phyloP scores from a whole-genome alignment of 2,888 invertebrate species.

The Lochmaea crataegi region DNA sequence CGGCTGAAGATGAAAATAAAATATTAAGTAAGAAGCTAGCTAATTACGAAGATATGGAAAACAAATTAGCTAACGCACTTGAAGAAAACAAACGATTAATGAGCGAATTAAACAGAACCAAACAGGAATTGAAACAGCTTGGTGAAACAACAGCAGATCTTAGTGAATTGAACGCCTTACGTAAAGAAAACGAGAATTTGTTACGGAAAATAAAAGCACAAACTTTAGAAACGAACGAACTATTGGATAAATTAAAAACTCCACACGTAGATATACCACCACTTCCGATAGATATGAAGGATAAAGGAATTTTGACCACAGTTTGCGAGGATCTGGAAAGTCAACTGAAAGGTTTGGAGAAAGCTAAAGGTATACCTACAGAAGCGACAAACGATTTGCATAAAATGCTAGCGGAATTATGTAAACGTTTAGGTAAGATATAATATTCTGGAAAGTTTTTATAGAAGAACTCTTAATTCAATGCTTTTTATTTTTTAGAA shows the following conservation, averaged over 20 bases:
- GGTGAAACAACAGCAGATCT: slow-evolving; percentile 30
- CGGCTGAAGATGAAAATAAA: slow-evolving; percentile 29
- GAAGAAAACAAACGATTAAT: slow-evolving; percentile 43
- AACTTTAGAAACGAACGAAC: slow-evolving; percentile 49
- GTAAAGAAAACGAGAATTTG: slow-evolving; percentile 53
- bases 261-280: slow-evolving; percentile 31
- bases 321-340: slow-evolving; percentile 55
- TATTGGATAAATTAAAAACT: slow-evolving; percentile 51
- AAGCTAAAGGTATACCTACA: background rate
- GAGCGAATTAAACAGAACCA: slow-evolving; percentile 32
- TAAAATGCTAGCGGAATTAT: slow-evolving; percentile 48
- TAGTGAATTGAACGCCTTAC: slow-evolving; percentile 44
- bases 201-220: slow-evolving; percentile 51
- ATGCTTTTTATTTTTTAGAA: slow-evolving; percentile 29
- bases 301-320: slow-evolving; percentile 54
- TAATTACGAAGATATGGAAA: slow-evolving; percentile 25
- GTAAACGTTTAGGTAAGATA: slow-evolving; percentile 45
- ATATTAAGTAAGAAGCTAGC: slow-evolving; percentile 23
- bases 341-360: slow-evolving; percentile 46
- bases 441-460: background rate
- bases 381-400: slow-evolving; percentile 45
- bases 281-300: slow-evolving; percentile 50
- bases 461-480: background rate
- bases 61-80: slow-evolving; percentile 32
- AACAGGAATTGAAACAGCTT: slow-evolving; percentile 41